A percentile compares a stretch with the other conserved stretches of the same genome.
Conservation (phyloP, 2,888 invertebrate genomes). For the Campoletis raptor region DNA sequence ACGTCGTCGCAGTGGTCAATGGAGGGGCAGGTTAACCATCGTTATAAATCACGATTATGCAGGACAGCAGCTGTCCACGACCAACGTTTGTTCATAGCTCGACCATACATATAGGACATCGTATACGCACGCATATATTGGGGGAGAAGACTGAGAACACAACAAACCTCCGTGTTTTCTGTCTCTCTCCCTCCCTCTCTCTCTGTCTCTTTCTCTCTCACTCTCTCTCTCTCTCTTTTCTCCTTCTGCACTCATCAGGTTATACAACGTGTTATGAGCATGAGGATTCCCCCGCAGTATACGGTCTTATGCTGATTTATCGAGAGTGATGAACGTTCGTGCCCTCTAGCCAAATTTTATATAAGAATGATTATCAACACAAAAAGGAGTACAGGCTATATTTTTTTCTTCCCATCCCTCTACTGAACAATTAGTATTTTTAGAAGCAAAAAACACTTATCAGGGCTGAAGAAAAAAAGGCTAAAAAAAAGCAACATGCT, state of each 20-base stretch:
- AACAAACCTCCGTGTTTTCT: conserved; percentile 39
- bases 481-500: too few species aligned
- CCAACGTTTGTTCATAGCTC: conserved; percentile 68
- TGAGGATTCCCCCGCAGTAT: conserved; percentile 45
- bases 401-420: conserved; percentile 3
- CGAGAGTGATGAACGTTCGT: conserved; percentile 72
- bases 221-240: neutral
- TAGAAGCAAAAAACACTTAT: neutral
- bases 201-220: neutral
- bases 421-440: neutral
- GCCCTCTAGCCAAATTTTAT: conserved; percentile 57
- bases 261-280: conserved; percentile 43
- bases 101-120: conserved; percentile 25
- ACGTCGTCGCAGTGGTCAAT: conserved; percentile 60
- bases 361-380: conserved; percentile 42
- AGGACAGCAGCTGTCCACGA: conserved; percentile 68
- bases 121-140: conserved; percentile 5
- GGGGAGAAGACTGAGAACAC: conserved; percentile 18
- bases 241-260: conserved; percentile 32
- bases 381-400: conserved; percentile 45
- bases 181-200: conserved; percentile 22
- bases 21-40: conserved; percentile 65
- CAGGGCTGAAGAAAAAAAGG: neutral
- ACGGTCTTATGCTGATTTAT: conserved; percentile 77
- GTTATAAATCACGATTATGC: conserved; percentile 78